Evolutionary conservation across 2,797 vertebrate genomes (phyloP), one percentile per base, ranked within the genome.

Genomic region (Falco naumanni): DNA sequence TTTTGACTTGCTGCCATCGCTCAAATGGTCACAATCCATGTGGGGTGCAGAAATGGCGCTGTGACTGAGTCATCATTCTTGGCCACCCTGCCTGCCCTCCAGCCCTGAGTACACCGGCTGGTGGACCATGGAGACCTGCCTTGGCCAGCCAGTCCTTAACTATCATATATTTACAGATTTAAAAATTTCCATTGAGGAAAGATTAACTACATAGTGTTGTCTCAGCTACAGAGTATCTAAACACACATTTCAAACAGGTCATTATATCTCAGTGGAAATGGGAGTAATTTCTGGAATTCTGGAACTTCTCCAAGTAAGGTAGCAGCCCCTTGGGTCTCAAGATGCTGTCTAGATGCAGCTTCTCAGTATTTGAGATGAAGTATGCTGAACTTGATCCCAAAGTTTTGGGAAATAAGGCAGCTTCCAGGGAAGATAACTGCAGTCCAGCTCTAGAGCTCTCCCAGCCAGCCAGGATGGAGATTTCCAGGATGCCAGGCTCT

Each of bases 21-120:
- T 64, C 3, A 2, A 6, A n/a, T 3, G 34, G 60, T 45, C 45
- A n/a, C 68, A 70, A 22, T 11, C 53, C 63, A 24, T 0, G 0
- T 13, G 70, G 34, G 41, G 57, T 4, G 2, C 5, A 39, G 61
- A 43, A 69, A 63, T 29, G 2, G 3, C 9, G 22, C 41, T 0
- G 0, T 20, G 59, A 26, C 10, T 2, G 13, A 28, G 26, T 31
- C 37, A 16, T 22, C 0, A 16, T 22, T 81, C 61, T 68, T 60
- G 61, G 50, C 22, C 50, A 37, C 29, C 26, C 6, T 45, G 9
- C 34, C 41, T 29, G 22, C 10, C 43, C 43, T 72, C 54, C 65
- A 70, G 19, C 16, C 33, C 39, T 1, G 1, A 33, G 29, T 8
- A 28, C 45, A 25, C 16, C 0, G 1, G 22, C 3, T 41, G 34